Base-by-base conservation (phyloP, 2,113 vertebrate species). In the Apus apus region DNA sequence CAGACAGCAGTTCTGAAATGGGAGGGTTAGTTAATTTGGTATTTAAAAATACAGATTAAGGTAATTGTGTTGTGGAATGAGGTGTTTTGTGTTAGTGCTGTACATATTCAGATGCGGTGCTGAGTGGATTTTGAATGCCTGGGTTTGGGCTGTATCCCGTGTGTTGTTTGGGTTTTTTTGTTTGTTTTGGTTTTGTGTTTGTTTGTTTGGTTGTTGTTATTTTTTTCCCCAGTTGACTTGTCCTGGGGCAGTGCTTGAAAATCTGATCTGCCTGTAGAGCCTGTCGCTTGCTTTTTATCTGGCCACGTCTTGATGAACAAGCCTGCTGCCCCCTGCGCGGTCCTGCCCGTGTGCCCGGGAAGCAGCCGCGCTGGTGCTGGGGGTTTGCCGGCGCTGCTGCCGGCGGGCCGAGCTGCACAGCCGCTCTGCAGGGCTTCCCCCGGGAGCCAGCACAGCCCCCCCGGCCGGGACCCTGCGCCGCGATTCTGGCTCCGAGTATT, bases 401-500 rank as follows among this genome's bases (percentile, higher is more conserved):
- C 18, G 45, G 82, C 8, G 54, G 40, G 40, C 40, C 40, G 40
- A 51, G 81, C 85, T 17, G 90, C 83, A 15, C 56, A 81, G 62
- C 73, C 32, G 8, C 66, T n/a, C 32, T 3, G 38, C 38, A 38
- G 38, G 38, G 38, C 38, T 38, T 11, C 40, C 40, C 40, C 40
- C 40, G 40, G 40, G 40, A 43, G 40, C 40, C 40, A 43, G 40
- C 40, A 12, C 40, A 43, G 40, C 40, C 40, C 40, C 40, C 40
- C 40, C 40, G 40, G 40, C 40, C 3, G 21, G 78, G 43, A 7
- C 48, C 0, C 29, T 4, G 58, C 2, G 7, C 82, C 1, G 1
- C 3, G 0, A 4, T n/a, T 62, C 26, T 2, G 2, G 50, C 65
- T 54, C 68, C 62, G 0, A 11, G 72, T 54, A 25, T 2, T 26